Evolutionary conservation across 2,888 invertebrate genomes (phyloP).

Genomic region (Phaedon cochleariae): DNA sequence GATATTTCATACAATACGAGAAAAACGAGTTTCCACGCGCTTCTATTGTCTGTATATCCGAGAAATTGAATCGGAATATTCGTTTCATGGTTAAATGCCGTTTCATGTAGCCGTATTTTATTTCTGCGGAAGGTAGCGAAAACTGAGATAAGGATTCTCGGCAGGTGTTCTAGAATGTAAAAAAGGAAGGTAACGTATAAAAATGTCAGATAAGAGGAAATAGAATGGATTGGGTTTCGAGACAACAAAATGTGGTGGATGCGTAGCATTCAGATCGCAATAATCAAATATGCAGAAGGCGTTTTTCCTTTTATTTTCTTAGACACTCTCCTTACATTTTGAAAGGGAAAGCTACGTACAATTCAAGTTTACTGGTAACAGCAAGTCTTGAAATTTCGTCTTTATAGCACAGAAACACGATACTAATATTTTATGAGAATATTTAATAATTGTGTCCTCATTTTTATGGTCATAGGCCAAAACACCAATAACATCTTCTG

Average conservation of each 20-base stretch:
- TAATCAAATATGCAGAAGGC: background rate
- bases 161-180: background rate
- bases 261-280: background rate
- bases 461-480: no score
- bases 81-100: background rate
- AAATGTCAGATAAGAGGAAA: background rate
- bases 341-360: no score
- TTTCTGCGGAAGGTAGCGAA: background rate
- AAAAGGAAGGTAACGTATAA: background rate
- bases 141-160: background rate
- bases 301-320: background rate
- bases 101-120: background rate
- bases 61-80: background rate
- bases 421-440: no score
- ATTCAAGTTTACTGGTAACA: no score
- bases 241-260: background rate
- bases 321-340: background rate
- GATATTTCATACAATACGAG: no score
- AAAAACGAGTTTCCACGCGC: no score
- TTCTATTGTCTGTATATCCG: background rate
- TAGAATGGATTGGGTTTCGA: background rate
- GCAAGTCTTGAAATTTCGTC: no score
- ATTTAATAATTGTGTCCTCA: no score
- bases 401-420: no score
- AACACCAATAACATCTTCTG: no score